phyloP scores from a whole-genome alignment of 2,797 vertebrate genomes.

The Crenichthys baileyi region DNA sequence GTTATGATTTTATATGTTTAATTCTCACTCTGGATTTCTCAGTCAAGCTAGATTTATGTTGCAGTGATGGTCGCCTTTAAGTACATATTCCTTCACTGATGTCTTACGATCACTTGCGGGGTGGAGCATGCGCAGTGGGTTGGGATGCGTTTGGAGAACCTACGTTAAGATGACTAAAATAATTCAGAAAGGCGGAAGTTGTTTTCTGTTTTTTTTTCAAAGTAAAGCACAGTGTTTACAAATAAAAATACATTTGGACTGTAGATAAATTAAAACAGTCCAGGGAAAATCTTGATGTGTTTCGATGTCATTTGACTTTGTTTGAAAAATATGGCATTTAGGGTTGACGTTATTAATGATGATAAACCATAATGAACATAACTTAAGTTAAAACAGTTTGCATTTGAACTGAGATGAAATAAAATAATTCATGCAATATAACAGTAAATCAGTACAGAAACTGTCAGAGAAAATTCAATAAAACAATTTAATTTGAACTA shows the following conservation, averaged over 20 bases:
- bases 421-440: background rate
- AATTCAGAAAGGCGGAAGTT: constrained; percentile 21
- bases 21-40: background rate
- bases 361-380: background rate
- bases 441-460: background rate
- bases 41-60: constrained; percentile 1
- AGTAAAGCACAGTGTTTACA: constrained; percentile 22
- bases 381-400: background rate
- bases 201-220: background rate
- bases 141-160: constrained; percentile 24
- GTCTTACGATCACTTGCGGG: constrained; percentile 79
- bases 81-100: constrained; percentile 62
- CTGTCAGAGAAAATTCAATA: no score
- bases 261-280: background rate
- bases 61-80: constrained; percentile 76
- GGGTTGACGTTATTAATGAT: no score
- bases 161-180: constrained; percentile 17
- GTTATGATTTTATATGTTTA: background rate
- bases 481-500: no score
- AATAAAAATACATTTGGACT: background rate
- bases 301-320: background rate
- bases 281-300: no score
- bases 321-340: background rate
- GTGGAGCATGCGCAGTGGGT: constrained; percentile 82
- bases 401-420: background rate